A percentile compares a stretch with the other conserved stretches of the same genome.
Conservation (phyloP, 1,140 invertebrate genomes). For the Ericerus pela region DNA sequence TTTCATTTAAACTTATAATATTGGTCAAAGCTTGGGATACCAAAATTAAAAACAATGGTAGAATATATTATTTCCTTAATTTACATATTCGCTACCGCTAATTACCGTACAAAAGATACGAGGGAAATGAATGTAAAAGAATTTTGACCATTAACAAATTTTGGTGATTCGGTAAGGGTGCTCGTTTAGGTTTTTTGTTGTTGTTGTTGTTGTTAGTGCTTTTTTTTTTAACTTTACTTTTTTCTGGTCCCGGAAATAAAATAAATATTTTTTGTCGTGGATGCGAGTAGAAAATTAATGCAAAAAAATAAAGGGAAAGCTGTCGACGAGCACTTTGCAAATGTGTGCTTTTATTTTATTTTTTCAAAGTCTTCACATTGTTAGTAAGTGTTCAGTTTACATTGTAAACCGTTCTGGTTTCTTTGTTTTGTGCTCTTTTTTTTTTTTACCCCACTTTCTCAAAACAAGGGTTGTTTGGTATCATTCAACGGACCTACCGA, state of each 20-base stretch:
- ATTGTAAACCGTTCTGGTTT: too few species aligned
- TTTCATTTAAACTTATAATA: too few species aligned
- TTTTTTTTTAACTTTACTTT: too few species aligned
- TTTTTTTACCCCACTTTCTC: too few species aligned
- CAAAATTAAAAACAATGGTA: constrained; percentile 9
- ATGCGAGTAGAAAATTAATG: constrained; percentile 2
- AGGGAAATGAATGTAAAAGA: constrained; percentile 8
- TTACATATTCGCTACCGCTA: constrained; percentile 10
- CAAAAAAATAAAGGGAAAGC: constrained; percentile 4
- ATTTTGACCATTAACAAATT: constrained; percentile 9
- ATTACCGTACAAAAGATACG: constrained; percentile 5
- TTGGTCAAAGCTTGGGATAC: too few species aligned
- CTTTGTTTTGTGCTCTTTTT: too few species aligned
- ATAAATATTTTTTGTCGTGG: constrained; percentile 1
- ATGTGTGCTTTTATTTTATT: neutral
- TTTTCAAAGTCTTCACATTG: too few species aligned
- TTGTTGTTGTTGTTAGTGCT: too few species aligned
- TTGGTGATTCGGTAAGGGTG: neutral
- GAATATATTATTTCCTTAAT: constrained; percentile 7
- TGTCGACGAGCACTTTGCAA: neutral
- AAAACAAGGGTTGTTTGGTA: too few species aligned
- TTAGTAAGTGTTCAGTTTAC: too few species aligned
- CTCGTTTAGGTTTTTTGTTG: neutral
- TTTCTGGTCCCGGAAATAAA: constrained; percentile 10
- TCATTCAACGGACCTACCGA: too few species aligned